These are phyloP conservation scores for Eupithecia insigniata DNA, from an alignment of 2,888 invertebrate genomes.

Conservation along the genomic window DNA sequence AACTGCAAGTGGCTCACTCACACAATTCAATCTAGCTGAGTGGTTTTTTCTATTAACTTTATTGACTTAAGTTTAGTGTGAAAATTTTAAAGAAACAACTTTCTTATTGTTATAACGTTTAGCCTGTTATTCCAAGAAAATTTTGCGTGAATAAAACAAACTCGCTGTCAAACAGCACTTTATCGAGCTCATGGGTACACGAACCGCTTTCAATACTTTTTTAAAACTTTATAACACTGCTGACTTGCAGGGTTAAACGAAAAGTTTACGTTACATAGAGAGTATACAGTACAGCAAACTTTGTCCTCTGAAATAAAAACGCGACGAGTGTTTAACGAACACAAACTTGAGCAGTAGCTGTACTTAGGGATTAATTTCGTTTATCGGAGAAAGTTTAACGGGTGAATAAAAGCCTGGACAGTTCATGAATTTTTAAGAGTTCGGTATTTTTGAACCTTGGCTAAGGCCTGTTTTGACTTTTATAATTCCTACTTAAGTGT, in stretches of 20 bases:
- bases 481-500: not conserved
- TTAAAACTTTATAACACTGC: not conserved
- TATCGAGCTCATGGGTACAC: constrained; percentile 3
- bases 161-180: not conserved
- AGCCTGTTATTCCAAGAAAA: not conserved
- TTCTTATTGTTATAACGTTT: not conserved
- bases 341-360: constrained; percentile 21
- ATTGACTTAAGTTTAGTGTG: not conserved
- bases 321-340: constrained; percentile 21
- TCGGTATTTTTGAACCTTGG: constrained; percentile 1
- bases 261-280: constrained; percentile 11
- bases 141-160: not conserved
- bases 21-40: constrained; percentile 23
- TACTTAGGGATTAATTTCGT: constrained; percentile 43
- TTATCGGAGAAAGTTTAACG: constrained; percentile 47
- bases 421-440: constrained; percentile 47
- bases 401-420: constrained; percentile 44
- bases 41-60: constrained; percentile 11
- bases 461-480: not conserved
- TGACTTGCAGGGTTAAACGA: constrained; percentile 11
- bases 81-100: not conserved
- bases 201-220: not conserved
- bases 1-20: constrained; percentile 27
- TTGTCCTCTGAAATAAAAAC: constrained; percentile 26
- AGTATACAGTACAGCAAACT: constrained; percentile 13